Percentiles rank a stretch among this genome's conserved stretches.
Conservation (phyloP, 2,888 invertebrate genomes). For the Entomobrya proxima region DNA sequence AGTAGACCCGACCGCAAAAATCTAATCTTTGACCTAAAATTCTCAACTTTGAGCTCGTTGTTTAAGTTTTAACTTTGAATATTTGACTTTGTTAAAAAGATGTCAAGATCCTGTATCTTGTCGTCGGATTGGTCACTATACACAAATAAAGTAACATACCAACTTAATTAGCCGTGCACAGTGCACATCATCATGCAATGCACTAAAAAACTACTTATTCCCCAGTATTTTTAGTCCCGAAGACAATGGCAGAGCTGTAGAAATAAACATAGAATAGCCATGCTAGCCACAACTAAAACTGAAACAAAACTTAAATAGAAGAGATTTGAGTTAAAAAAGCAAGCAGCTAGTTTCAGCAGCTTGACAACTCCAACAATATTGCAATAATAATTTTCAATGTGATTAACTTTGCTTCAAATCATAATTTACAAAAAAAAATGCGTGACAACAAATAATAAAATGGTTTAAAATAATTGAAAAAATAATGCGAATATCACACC, state of each 20-base stretch:
- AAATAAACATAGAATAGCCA: not conserved
- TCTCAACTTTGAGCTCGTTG: too few relatives aligned
- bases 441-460: not conserved
- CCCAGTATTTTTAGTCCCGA: constrained; percentile 12
- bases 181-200: constrained; percentile 4
- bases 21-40: too few relatives aligned
- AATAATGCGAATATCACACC: constrained; percentile 78
- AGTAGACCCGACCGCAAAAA: too few relatives aligned
- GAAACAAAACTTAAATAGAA: not conserved
- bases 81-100: too few relatives aligned
- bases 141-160: not conserved
- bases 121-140: not conserved
- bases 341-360: constrained; percentile 28
- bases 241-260: not conserved
- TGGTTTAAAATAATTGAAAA: not conserved
- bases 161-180: not conserved
- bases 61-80: too few relatives aligned
- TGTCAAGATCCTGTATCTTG: too few relatives aligned
- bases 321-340: constrained; percentile 5
- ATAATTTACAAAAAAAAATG: not conserved
- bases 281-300: not conserved
- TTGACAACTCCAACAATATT: constrained; percentile 55
- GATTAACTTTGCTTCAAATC: not conserved
- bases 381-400: constrained; percentile 36
- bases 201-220: not conserved